phyloP scores from a whole-genome alignment of 2,888 invertebrate species.

The Podabrus alpinus region DNA sequence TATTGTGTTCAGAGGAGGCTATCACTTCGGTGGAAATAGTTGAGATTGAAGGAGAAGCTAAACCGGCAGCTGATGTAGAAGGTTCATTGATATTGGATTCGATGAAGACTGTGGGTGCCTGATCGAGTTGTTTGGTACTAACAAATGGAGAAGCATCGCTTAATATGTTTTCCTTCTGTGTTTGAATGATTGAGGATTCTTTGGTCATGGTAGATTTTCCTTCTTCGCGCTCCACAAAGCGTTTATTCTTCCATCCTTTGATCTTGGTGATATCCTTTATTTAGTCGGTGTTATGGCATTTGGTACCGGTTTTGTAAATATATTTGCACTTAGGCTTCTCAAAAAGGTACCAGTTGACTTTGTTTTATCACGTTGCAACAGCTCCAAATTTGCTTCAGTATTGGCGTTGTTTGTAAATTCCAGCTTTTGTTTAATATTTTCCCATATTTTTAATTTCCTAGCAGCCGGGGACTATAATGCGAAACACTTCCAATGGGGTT shows the following conservation, averaged over 20 bases:
- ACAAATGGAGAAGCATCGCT: conserved; percentile 51
- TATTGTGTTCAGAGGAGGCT: neutral
- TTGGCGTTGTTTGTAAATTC: no score
- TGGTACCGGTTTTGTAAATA: neutral
- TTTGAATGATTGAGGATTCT: neutral
- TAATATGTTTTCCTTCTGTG: neutral
- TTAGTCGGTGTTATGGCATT: conserved; percentile 44
- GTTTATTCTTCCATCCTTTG: conserved; percentile 50
- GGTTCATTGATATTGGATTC: no score
- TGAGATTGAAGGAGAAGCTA: no score
- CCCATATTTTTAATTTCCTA: no score
- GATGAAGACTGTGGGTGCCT: no score
- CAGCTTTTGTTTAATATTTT: neutral
- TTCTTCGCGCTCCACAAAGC: neutral
- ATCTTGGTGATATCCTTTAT: conserved; percentile 52
- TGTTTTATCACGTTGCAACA: neutral
- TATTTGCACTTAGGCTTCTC: neutral
- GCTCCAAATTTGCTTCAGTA: no score
- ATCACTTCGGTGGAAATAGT: neutral
- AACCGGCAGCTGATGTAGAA: no score
- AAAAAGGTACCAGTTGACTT: neutral
- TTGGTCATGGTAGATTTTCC: neutral
- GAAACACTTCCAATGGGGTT: no score
- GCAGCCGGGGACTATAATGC: no score
- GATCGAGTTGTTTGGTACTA: conserved; percentile 58